Evolutionary conservation across 2,113 vertebrate species (phyloP), one percentile per base, ranked within the genome.

Genomic region (Hippoglossus stenolepis): DNA sequence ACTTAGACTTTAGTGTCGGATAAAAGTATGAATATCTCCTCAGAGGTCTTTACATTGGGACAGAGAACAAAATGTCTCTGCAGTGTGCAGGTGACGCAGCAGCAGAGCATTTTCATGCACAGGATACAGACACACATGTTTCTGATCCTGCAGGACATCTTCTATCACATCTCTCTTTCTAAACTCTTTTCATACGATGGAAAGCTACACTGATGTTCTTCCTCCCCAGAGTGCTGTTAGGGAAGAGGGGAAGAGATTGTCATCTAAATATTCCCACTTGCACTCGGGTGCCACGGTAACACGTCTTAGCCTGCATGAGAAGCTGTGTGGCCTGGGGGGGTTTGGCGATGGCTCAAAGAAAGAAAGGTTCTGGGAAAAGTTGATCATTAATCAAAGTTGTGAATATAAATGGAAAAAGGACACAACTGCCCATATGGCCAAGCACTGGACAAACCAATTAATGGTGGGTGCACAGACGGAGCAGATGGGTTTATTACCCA

Each of bases 311-410:
- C 51, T 64, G 35, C 58, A 43, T 9, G 28, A 73, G 28, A 49
- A 68, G 28, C 20, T 54, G 51, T 8, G 18, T 54, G 20, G 20
- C 20, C 51, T n/a, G 20, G 20, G 49, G 49, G 13, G 18, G 5
- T 23, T 23, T 23, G 31, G 31, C 7, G 1, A 8, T 20, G 38
- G 31, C 49, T 68, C 18, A 73, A 43, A 62, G 71, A 70, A 59
- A 70, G 61, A 65, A 11, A 40, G 45, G 62, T 65, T 77, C 57
- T 24, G 11, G 47, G 70, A 54, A 64, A 65, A 24, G 89, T 86
- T 85, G 70, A 75, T 83, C 79, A 91, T 93, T 93, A 90, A 92
- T 90, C 64, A 23, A 56, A 60, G 18, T 8, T 28, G 69, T 63
- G 66, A 61, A 75, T 78, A 58, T 28, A 73, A 83, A 84, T 51